Evolutionary conservation across 1,140 invertebrate genomes (phyloP).

Genomic region (Polypedilum pembai): DNA sequence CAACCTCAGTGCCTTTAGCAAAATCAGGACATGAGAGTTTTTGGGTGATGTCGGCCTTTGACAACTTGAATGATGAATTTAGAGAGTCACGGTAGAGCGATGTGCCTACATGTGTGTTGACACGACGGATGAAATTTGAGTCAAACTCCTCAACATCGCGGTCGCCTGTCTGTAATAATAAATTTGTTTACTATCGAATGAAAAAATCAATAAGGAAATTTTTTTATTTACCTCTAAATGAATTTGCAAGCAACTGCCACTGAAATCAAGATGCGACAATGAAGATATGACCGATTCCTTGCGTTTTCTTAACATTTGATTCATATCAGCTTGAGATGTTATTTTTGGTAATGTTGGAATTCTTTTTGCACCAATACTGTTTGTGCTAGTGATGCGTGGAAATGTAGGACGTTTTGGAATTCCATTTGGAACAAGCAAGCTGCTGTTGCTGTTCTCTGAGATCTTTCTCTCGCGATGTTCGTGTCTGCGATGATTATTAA

Average conservation of each 20-base stretch:
- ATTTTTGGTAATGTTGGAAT: slow-evolving; percentile 34
- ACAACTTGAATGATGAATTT: slow-evolving; percentile 33
- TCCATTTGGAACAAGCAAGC: slow-evolving; percentile 36
- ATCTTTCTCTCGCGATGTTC: slow-evolving; percentile 39
- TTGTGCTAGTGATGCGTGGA: slow-evolving; percentile 39
- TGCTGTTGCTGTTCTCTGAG: slow-evolving; percentile 36
- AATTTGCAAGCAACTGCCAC: slow-evolving; percentile 57
- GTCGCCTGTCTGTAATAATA: slow-evolving; percentile 35
- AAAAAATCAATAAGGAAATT: slow-evolving; percentile 6
- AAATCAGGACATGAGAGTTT: slow-evolving; percentile 14
- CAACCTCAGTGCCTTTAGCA: neutral
- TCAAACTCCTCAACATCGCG: slow-evolving; percentile 40
- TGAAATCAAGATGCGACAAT: slow-evolving; percentile 62
- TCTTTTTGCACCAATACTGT: slow-evolving; percentile 35
- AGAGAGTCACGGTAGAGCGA: slow-evolving; percentile 39
- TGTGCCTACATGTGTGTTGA: slow-evolving; percentile 38
- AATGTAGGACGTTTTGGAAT: slow-evolving; percentile 42
- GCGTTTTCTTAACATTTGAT: slow-evolving; percentile 46
- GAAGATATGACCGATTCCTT: slow-evolving; percentile 61
- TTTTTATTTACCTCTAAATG: slow-evolving; percentile 51
- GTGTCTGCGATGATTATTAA: slow-evolving; percentile 34
- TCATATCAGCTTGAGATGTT: slow-evolving; percentile 46
- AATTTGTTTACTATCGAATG: neutral
- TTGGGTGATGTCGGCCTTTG: neutral
- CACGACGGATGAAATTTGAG: slow-evolving; percentile 40